A percentile compares a stretch with the other conserved stretches of the same genome.
Conservation (phyloP, 2,797 vertebrate genomes). For the Tadarida brasiliensis region DNA sequence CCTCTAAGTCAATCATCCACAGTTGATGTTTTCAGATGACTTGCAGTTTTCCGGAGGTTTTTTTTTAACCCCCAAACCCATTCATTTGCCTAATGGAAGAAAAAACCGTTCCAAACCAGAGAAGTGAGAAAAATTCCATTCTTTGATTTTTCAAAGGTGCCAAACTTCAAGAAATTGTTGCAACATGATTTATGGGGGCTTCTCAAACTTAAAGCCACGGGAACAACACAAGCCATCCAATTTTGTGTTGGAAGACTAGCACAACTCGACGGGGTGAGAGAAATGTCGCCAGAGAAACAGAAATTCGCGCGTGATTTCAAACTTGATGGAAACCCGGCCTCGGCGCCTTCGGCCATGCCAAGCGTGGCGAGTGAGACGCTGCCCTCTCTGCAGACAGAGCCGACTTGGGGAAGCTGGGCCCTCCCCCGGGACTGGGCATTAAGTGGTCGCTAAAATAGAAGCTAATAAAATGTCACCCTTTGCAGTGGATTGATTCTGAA, state of each 20-base stretch:
- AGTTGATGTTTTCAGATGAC: background rate
- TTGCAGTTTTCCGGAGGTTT: background rate
- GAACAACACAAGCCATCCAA: background rate
- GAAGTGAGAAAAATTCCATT: background rate
- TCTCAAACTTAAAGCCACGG: conserved; percentile 20
- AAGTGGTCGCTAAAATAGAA: background rate
- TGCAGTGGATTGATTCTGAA: background rate
- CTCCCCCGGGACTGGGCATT: background rate
- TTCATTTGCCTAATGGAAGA: background rate
- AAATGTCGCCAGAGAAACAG: conserved; percentile 35
- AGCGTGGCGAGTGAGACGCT: background rate
- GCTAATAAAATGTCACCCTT: background rate
- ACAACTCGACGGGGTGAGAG: conserved; percentile 7
- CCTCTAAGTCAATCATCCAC: background rate
- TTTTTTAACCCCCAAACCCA: background rate
- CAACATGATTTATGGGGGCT: conserved; percentile 26
- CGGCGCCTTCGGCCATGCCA: background rate
- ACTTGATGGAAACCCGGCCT: conserved; percentile 26
- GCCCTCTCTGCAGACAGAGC: background rate
- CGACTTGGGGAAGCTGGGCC: background rate
- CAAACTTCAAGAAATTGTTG: conserved; percentile 64
- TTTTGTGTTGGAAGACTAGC: conserved; percentile 62
- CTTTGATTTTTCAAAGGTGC: conserved; percentile 29
- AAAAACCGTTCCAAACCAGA: background rate
- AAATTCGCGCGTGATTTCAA: conserved; percentile 48